Evolutionary conservation across 2,797 vertebrate species (phyloP).

Genomic region (Natrix natrix): DNA sequence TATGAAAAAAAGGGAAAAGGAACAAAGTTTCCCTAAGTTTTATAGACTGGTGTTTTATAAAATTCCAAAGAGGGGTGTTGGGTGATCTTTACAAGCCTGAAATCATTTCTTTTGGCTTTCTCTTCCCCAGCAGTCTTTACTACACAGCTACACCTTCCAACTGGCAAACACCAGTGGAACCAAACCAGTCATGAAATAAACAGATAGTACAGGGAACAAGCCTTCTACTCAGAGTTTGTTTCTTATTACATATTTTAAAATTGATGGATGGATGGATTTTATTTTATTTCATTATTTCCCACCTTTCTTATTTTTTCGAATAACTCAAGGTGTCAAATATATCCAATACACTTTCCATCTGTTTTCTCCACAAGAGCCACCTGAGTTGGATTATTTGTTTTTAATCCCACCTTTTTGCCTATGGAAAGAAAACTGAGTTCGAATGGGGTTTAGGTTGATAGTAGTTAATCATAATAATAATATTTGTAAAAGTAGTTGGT

Average conservation of each 20-base stretch:
- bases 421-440: not conserved
- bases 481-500: not conserved
- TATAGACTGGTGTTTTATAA: not conserved
- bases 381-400: not conserved
- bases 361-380: not conserved
- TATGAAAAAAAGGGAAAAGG: no score
- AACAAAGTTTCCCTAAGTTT: not conserved
- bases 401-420: not conserved
- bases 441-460: not conserved
- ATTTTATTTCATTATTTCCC: not conserved
- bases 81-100: not conserved
- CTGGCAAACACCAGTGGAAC: fast-evolving
- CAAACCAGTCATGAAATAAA: not conserved
- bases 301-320: not conserved
- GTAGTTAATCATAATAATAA: not conserved
- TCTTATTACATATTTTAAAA: not conserved
- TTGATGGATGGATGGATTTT: not conserved
- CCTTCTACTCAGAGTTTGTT: not conserved
- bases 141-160: not conserved
- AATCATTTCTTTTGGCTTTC: not conserved
- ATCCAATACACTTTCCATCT: not conserved
- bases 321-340: not conserved
- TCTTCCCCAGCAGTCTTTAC: not conserved
- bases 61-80: not conserved
- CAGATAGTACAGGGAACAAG: not conserved